Evolutionary conservation across 1,140 invertebrate species (phyloP).

Genomic region (Monochamus saltuarius): DNA sequence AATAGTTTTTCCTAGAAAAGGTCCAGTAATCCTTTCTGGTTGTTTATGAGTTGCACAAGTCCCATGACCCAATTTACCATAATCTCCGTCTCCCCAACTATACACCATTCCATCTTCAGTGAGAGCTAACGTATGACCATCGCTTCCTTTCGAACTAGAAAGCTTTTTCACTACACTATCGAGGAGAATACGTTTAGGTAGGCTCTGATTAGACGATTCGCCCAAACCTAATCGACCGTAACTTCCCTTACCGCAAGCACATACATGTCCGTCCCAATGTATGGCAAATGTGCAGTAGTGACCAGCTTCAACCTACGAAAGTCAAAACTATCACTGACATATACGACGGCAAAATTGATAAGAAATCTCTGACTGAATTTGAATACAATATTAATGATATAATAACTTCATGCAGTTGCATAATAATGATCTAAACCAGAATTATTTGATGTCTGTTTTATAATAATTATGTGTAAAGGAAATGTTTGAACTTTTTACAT

Average conservation of each 20-base stretch:
- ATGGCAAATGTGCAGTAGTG: conserved; percentile 70
- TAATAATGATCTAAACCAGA: too few species aligned
- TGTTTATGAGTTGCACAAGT: conserved; percentile 61
- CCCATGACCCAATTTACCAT: conserved; percentile 86
- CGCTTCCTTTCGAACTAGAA: conserved; percentile 62
- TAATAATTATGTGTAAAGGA: too few species aligned
- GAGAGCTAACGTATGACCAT: conserved; percentile 92
- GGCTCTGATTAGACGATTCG: conserved; percentile 89
- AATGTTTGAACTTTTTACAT: too few species aligned
- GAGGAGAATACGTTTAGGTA: conserved; percentile 75
- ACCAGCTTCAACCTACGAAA: conserved; percentile 62
- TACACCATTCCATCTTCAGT: conserved; percentile 92
- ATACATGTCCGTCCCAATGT: conserved; percentile 65
- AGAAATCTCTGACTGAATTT: too few species aligned
- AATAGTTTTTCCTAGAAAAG: conserved; percentile 55
- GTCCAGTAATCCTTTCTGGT: conserved; percentile 56
- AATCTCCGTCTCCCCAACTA: conserved; percentile 97
- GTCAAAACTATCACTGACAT: too few species aligned
- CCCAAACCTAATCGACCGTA: conserved; percentile 91
- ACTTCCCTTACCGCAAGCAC: conserved; percentile 94
- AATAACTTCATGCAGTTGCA: too few species aligned
- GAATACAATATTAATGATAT: too few species aligned
- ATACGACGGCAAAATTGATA: too few species aligned
- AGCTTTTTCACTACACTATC: conserved; percentile 44
- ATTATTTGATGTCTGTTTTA: too few species aligned